These are phyloP conservation scores for Eristalis arbustorum DNA, from an alignment of 2,888 invertebrate genomes.

Conservation along the genomic window DNA sequence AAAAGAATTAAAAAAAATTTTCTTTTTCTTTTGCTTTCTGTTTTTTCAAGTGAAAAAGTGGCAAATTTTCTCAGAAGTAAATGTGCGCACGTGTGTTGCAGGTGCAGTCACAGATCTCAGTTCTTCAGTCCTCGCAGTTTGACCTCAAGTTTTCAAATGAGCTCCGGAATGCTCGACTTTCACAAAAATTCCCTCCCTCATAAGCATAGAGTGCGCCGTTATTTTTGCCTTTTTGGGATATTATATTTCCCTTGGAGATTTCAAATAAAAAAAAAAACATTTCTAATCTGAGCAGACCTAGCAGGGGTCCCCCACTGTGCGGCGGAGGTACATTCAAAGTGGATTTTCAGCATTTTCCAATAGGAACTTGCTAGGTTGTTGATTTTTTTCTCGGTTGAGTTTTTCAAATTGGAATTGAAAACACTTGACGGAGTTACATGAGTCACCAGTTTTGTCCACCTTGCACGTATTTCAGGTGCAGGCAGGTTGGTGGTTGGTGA, in stretches of 20 bases:
- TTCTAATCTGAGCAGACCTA: slow-evolving; percentile 40
- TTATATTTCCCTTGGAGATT: slow-evolving; percentile 22
- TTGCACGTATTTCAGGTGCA: slow-evolving; percentile 2
- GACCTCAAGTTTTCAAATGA: slow-evolving; percentile 72
- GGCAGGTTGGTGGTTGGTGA: neutral
- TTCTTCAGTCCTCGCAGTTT: slow-evolving; percentile 71
- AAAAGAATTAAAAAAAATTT: slow-evolving; percentile 25
- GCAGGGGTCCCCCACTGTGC: neutral
- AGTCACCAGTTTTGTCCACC: slow-evolving; percentile 32
- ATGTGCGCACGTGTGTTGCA: slow-evolving; percentile 70
- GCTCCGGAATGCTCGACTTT: slow-evolving; percentile 31
- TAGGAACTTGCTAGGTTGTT: neutral
- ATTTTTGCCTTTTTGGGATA: slow-evolving; percentile 52
- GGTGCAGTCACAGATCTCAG: slow-evolving; percentile 62
- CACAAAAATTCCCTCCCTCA: slow-evolving; percentile 34
- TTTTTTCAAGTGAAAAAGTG: slow-evolving; percentile 26
- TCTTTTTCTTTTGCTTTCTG: slow-evolving; percentile 8
- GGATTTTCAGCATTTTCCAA: slow-evolving; percentile 4
- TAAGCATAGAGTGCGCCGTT: slow-evolving; percentile 44
- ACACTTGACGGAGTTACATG: neutral
- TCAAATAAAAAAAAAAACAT: slow-evolving; percentile 28
- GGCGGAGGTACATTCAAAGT: neutral
- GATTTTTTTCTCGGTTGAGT: neutral
- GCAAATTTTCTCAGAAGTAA: slow-evolving; percentile 49
- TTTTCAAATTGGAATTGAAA: neutral